These are phyloP conservation scores for Ametastegia equiseti DNA, from an alignment of 2,888 invertebrate species.

Conservation along the genomic window DNA sequence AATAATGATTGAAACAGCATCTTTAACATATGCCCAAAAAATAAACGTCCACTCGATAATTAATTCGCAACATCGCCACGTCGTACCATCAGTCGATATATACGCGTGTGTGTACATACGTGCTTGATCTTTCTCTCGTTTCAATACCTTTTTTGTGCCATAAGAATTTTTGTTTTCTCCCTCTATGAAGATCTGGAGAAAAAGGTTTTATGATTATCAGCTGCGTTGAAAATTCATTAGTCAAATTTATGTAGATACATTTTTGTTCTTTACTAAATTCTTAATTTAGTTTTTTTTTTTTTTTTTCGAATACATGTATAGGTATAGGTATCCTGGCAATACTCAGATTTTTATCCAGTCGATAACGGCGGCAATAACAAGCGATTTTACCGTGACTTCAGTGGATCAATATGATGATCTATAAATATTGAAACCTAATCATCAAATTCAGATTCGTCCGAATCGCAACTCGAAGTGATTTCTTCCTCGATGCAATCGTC, in stretches of 20 bases:
- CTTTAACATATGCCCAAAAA: not conserved
- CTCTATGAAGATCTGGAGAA: not conserved
- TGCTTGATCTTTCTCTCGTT: not conserved
- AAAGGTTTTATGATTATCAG: too few species aligned
- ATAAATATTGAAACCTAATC: conserved; percentile 52
- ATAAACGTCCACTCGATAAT: not conserved
- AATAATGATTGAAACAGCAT: not conserved
- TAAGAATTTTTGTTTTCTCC: not conserved
- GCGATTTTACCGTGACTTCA: not conserved
- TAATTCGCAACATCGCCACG: not conserved
- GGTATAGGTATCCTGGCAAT: not conserved
- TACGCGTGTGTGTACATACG: not conserved
- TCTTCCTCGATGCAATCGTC: conserved; percentile 65
- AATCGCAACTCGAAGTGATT: conserved; percentile 65
- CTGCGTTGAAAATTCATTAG: not conserved
- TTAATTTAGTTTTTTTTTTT: not conserved
- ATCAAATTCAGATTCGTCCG: conserved; percentile 66
- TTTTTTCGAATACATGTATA: not conserved
- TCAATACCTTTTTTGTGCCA: not conserved
- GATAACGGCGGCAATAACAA: not conserved
- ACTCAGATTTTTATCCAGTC: not conserved
- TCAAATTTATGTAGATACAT: not conserved
- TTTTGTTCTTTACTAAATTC: not conserved
- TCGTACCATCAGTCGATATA: not conserved
- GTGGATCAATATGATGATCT: not conserved